phyloP scores from a whole-genome alignment of 2,113 vertebrate species.

The Meles meles region DNA sequence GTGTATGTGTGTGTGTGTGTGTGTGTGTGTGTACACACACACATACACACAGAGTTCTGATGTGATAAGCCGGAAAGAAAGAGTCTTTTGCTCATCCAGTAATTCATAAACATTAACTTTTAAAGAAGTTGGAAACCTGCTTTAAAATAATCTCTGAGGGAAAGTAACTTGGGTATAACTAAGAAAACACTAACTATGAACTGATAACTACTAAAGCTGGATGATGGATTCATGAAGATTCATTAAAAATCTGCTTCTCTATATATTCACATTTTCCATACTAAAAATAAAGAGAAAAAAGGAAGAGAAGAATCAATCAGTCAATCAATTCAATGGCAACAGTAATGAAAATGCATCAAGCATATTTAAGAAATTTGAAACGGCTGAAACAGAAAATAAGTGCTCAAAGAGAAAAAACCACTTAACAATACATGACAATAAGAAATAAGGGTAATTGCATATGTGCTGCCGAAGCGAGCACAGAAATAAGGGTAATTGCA shows the following conservation, averaged over 20 bases:
- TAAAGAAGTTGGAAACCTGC: background rate
- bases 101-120: slow-evolving; percentile 4
- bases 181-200: background rate
- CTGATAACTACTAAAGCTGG: background rate
- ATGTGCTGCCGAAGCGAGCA: too few species aligned
- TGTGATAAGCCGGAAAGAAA: background rate
- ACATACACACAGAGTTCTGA: background rate
- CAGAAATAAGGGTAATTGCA: background rate
- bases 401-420: background rate
- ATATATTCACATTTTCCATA: background rate
- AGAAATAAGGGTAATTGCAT: background rate
- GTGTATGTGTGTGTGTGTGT: background rate
- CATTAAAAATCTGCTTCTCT: background rate
- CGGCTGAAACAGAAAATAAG: slow-evolving; percentile 1
- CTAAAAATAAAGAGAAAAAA: background rate
- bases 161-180: background rate
- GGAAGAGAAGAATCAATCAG: background rate
- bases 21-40: too few species aligned
- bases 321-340: background rate
- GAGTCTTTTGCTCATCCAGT: background rate
- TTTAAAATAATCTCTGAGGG: background rate
- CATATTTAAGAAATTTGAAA: background rate
- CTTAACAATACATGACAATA: background rate
- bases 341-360: background rate
- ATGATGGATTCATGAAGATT: background rate